phyloP scores from a whole-genome alignment of 2,888 invertebrate genomes.

The Stenurella melanura region DNA sequence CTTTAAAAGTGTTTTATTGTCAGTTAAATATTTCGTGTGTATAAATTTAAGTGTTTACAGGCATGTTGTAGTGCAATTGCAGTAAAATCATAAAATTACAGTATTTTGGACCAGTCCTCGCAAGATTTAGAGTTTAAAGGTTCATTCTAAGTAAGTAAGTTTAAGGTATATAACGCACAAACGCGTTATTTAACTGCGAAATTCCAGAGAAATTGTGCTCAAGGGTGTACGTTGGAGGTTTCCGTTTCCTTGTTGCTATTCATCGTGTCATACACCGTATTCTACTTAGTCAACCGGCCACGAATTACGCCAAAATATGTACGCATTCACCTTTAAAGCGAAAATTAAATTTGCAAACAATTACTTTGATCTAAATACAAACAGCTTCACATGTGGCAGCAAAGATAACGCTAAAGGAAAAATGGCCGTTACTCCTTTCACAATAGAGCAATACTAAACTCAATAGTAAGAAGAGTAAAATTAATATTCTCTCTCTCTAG shows the following conservation, averaged over 20 bases:
- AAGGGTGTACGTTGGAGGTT: conserved; percentile 52
- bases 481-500: no score
- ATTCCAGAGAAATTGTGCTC: conserved; percentile 51
- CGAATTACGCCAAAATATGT: conserved; percentile 9
- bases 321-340: conserved; percentile 13
- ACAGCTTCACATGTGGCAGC: neutral
- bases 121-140: conserved; percentile 50
- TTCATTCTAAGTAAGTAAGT: conserved; percentile 50
- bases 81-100: conserved; percentile 19
- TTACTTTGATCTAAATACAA: neutral
- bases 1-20: neutral
- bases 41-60: conserved; percentile 18
- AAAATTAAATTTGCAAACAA: conserved; percentile 26
- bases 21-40: conserved; percentile 14
- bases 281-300: conserved; percentile 40
- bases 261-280: conserved; percentile 50
- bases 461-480: no score
- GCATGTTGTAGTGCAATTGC: conserved; percentile 12
- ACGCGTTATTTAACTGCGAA: conserved; percentile 55
- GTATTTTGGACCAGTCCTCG: conserved; percentile 4
- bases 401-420: neutral
- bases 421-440: neutral
- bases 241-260: conserved; percentile 51
- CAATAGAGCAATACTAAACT: no score
- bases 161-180: conserved; percentile 55